Evolutionary conservation across 2,113 vertebrate species (phyloP).

Genomic region (Smithornis capensis): DNA sequence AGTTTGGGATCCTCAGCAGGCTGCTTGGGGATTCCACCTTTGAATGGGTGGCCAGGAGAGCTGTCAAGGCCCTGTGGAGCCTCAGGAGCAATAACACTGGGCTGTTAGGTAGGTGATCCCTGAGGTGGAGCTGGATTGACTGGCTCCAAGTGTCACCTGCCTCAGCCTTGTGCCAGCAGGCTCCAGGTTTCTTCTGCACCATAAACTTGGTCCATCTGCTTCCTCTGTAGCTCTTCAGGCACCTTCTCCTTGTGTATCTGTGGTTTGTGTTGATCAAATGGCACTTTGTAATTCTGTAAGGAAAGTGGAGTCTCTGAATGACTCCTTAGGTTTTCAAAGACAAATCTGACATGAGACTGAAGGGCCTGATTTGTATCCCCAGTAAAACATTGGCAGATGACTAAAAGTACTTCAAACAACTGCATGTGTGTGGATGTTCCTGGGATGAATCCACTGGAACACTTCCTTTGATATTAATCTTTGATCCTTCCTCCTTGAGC

Average conservation of each 20-base stretch:
- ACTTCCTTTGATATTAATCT: neutral
- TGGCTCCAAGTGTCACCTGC: neutral
- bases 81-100: constrained; percentile 93
- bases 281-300: neutral
- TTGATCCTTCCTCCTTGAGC: neutral
- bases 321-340: neutral
- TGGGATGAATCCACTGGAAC: neutral
- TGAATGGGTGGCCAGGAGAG: constrained; percentile 94
- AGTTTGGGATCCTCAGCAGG: constrained; percentile 97
- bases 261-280: neutral
- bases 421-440: neutral
- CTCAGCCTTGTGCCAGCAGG: neutral
- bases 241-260: fast-evolving
- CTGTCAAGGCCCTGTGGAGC: constrained; percentile 92
- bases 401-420: neutral
- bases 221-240: neutral
- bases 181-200: fast-evolving
- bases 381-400: neutral
- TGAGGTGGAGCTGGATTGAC: neutral
- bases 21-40: constrained; percentile 94
- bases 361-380: neutral
- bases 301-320: neutral
- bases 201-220: neutral
- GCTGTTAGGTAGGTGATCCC: constrained; percentile 87
- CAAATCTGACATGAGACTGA: neutral